phyloP scores from a whole-genome alignment of 1,140 invertebrate species.

The Atopsyche davidsoni region DNA sequence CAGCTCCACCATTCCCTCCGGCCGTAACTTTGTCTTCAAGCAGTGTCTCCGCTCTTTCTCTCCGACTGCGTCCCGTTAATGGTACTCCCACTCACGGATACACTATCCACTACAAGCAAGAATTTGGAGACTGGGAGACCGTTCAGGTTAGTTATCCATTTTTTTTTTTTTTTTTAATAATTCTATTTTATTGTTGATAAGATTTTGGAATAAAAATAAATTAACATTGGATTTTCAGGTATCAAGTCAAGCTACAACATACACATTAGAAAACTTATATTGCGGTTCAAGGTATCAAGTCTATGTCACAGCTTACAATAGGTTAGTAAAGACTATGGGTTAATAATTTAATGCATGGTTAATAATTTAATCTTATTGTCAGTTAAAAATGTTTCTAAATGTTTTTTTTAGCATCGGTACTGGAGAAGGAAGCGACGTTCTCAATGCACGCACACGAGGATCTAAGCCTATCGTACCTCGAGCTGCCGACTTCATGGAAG shows the following conservation, averaged over 20 bases:
- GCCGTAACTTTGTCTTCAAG: constrained; percentile 72
- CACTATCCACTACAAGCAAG: constrained; percentile 86
- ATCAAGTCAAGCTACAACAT: constrained; percentile 68
- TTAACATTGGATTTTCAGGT: constrained; percentile 33
- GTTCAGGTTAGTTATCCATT: constrained; percentile 55
- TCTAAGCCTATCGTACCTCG: constrained; percentile 86
- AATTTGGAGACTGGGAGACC: constrained; percentile 89
- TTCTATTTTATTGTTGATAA: constrained; percentile 1
- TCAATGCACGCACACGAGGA: constrained; percentile 81
- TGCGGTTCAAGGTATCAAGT: constrained; percentile 90
- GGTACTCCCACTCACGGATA: constrained; percentile 78
- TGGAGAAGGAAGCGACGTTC: constrained; percentile 77
- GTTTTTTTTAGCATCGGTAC: constrained; percentile 68
- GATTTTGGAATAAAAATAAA: no score
- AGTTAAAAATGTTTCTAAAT: constrained; percentile 2
- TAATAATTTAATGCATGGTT: background rate
- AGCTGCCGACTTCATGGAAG: constrained; percentile 83
- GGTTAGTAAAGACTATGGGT: constrained; percentile 57
- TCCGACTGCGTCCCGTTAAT: constrained; percentile 66
- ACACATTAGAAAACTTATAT: constrained; percentile 78
- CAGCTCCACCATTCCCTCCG: constrained; percentile 79
- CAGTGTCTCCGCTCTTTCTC: constrained; percentile 72
- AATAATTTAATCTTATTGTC: constrained; percentile 2
- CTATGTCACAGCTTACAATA: constrained; percentile 85
- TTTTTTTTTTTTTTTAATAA: constrained; percentile 1